Evolutionary conservation across 92 coral and sea anemone genomes (phyloP), one percentile per base, ranked within the genome.

Genomic region (Heteractis magnifica): DNA sequence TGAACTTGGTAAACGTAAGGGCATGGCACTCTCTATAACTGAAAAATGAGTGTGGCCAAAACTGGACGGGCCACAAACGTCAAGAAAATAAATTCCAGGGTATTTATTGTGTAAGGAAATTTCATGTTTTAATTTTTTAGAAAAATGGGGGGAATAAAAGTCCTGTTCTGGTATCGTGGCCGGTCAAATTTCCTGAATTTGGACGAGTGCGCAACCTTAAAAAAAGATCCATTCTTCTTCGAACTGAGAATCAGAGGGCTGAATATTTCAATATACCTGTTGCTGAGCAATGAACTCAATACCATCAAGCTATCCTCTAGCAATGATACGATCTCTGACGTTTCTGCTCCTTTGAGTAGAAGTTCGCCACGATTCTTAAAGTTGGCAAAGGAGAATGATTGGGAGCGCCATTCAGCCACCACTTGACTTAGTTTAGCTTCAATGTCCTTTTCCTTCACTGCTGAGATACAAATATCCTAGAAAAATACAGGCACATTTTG

Each of bases 361-460:
- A 93, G 87, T 70, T 93, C 98, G 53, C 98, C 98, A 3, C 98
- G 94, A 78, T 83, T 91, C 86, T 93, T 93, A 55, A 93, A 93
- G 14, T 79, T 71, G 51, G 91, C 89, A 52, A 93, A 93, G 71
- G 90, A 84, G 49, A 93, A 90, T 49, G 52, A 72, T 81, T 93
- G 98, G 14, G 98, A 87, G 81, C 92, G 87, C 98, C 98, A 93
- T 71, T 93, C 98, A 76, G 98, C 90, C 56, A 93, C 94, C 49
- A 93, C 98, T 58, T 89, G 92, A 79, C 92, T 92, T 55, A 93
- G 85, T 68, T 93, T 93, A 52, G 98, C 98, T 72, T 93, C 98
- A 77, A 93, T 93, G 85, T 93, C 98, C 83, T 93, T 93, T 88
- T 93, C 98, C 88, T 93, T 93, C 72, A 93, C 98, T 6, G 98